Evolutionary conservation across 2,888 invertebrate species (phyloP).

Genomic region (Acleris emargana): DNA sequence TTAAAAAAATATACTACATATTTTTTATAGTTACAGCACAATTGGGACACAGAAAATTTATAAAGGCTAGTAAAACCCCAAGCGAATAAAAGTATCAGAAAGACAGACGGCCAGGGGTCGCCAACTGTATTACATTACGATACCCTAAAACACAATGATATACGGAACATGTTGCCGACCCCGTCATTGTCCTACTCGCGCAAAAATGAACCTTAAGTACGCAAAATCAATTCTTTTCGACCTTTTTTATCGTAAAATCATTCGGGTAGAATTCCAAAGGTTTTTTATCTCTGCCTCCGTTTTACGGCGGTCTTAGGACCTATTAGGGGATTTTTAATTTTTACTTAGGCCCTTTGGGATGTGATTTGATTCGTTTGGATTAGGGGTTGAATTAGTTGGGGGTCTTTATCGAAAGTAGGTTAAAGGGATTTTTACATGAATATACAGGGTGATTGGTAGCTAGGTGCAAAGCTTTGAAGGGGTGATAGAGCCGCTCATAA

Average conservation of each 20-base stretch:
- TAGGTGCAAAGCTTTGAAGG: too few relatives aligned
- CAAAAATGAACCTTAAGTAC: neutral
- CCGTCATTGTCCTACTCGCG: neutral
- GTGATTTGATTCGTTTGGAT: constrained; percentile 12
- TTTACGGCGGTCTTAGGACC: constrained; percentile 8
- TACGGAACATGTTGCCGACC: neutral
- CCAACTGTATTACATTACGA: neutral
- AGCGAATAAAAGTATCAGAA: neutral
- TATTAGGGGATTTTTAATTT: constrained; percentile 17
- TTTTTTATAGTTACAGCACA: too few relatives aligned
- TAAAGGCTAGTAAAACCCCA: too few relatives aligned
- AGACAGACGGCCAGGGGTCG: neutral
- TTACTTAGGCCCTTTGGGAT: constrained; percentile 8
- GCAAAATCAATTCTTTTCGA: constrained; percentile 8
- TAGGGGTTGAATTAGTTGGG: neutral
- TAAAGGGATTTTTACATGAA: too few relatives aligned
- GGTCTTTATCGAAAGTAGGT: too few relatives aligned
- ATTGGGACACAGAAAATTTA: too few relatives aligned
- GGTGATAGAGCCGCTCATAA: too few relatives aligned
- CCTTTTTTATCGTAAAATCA: constrained; percentile 13
- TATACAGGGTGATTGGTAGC: too few relatives aligned
- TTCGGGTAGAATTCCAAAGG: constrained; percentile 4
- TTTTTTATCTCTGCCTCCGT: constrained; percentile 6
- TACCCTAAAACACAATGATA: neutral
- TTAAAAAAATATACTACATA: too few relatives aligned